phyloP scores from a whole-genome alignment of 2,888 invertebrate species.

The Eupithecia tripunctaria region DNA sequence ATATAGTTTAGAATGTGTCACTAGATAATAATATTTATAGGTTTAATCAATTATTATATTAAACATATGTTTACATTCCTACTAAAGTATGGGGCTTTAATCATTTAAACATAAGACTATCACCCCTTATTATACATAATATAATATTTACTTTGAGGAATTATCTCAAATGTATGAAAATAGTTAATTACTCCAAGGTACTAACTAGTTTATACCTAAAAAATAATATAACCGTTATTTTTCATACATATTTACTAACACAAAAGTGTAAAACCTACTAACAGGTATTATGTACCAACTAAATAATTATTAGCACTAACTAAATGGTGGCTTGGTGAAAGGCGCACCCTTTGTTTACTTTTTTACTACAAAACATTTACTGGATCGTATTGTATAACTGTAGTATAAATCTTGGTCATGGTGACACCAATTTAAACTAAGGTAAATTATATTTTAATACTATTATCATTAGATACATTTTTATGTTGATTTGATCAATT shows the following conservation, averaged over 20 bases:
- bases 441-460: conserved; percentile 47
- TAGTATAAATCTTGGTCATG: conserved; percentile 61
- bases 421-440: conserved; percentile 53
- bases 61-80: conserved; percentile 66
- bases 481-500: conserved; percentile 58
- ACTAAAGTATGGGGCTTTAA: conserved; percentile 56
- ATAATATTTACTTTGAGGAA: conserved; percentile 22
- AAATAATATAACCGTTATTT: conserved; percentile 25
- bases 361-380: conserved; percentile 40
- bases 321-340: conserved; percentile 57
- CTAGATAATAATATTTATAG: conserved; percentile 62
- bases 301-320: conserved; percentile 33
- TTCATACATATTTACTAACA: conserved; percentile 36
- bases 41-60: conserved; percentile 40
- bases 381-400: conserved; percentile 51
- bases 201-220: conserved; percentile 33
- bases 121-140: conserved; percentile 32
- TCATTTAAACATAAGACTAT: conserved; percentile 20
- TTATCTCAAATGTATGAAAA: conserved; percentile 6
- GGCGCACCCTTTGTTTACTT: conserved; percentile 48
- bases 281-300: conserved; percentile 30
- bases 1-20: conserved; percentile 63
- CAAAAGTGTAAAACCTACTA: conserved; percentile 32
- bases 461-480: conserved; percentile 47
- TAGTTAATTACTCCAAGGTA: conserved; percentile 38